phyloP scores from a whole-genome alignment of 2,113 vertebrate species.

The Clupea harengus region DNA sequence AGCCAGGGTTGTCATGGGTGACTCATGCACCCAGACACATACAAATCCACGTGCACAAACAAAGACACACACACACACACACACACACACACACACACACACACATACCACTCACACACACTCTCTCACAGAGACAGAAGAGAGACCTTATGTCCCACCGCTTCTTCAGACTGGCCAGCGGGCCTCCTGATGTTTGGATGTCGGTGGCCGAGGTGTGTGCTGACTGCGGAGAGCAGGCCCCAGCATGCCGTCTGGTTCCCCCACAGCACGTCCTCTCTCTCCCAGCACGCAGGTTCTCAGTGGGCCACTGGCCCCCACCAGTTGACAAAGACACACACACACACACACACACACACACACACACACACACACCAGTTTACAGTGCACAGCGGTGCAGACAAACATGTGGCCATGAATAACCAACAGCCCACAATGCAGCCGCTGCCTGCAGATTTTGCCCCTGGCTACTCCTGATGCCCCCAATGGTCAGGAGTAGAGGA shows the following conservation, averaged over 20 bases:
- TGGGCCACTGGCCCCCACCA: too few relatives aligned
- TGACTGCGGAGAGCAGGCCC: too few relatives aligned
- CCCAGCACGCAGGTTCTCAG: background rate
- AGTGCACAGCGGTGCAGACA: background rate
- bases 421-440: background rate
- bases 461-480: background rate
- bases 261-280: too few relatives aligned
- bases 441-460: background rate
- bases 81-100: slow-evolving; percentile 5
- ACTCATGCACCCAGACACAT: background rate
- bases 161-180: too few relatives aligned
- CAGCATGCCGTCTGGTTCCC: too few relatives aligned
- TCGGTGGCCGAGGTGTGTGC: too few relatives aligned
- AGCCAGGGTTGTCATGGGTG: too few relatives aligned
- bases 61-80: background rate
- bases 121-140: background rate
- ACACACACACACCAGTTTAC: too few relatives aligned
- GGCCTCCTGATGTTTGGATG: too few relatives aligned
- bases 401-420: background rate
- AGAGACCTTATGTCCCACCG: too few relatives aligned
- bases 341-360: too few relatives aligned
- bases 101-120: background rate
- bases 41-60: background rate
- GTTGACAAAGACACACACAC: too few relatives aligned
- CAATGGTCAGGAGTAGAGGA: background rate